phyloP scores from a whole-genome alignment of 2,888 invertebrate genomes.

The Luffia ferchaultella region DNA sequence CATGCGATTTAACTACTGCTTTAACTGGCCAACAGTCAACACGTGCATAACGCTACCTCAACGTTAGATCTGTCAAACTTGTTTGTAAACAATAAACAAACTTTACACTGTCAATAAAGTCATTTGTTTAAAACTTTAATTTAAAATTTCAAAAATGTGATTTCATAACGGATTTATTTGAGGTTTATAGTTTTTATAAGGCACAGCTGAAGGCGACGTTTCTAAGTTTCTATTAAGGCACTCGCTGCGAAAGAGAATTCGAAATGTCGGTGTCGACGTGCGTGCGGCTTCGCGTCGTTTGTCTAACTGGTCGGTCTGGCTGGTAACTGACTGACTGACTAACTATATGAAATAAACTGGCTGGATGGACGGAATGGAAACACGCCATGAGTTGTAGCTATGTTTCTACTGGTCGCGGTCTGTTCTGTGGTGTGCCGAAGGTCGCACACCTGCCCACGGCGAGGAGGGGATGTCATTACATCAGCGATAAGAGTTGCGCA shows the following conservation, averaged over 20 bases:
- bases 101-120: too few species aligned
- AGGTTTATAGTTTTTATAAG: not conserved
- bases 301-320: not conserved
- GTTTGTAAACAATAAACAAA: constrained; percentile 5
- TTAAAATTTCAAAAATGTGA: too few species aligned
- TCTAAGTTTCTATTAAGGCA: too few species aligned
- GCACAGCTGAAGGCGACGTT: not conserved
- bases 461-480: too few species aligned
- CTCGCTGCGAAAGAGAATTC: too few species aligned
- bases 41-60: not conserved
- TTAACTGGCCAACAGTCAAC: not conserved
- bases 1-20: not conserved
- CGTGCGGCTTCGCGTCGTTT: not conserved
- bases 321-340: not conserved
- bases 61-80: not conserved
- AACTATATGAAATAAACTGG: too few species aligned
- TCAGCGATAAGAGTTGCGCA: not conserved
- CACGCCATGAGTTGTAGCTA: not conserved
- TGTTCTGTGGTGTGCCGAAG: not conserved
- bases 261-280: not conserved
- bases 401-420: not conserved
- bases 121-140: too few species aligned
- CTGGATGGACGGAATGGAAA: not conserved
- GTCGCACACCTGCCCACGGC: not conserved
- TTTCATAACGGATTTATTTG: too few species aligned